Conservation (phyloP, 2,113 vertebrate species). For the Pachycephala philippinensis region DNA sequence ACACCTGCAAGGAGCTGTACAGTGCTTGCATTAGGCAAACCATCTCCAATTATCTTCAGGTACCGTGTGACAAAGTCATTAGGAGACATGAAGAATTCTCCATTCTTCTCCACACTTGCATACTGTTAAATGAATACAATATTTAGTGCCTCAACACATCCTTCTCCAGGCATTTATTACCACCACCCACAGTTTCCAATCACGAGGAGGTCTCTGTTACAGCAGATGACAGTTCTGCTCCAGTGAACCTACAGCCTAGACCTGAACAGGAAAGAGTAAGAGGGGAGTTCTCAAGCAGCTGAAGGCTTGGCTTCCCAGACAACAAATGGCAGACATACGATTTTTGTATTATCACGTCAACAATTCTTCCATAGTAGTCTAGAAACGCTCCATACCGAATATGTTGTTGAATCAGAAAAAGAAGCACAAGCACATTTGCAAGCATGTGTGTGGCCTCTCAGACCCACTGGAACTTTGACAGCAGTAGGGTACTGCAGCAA, state of each 20-base stretch:
- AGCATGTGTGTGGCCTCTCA: neutral
- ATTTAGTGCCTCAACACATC: neutral
- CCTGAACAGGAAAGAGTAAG: neutral
- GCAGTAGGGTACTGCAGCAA: neutral
- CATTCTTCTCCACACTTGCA: constrained; percentile 85
- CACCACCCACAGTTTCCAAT: neutral
- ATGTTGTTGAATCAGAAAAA: neutral
- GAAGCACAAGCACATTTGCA: neutral
- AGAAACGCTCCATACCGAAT: neutral
- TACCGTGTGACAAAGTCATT: constrained; percentile 83
- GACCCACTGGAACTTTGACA: neutral
- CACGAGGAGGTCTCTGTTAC: neutral
- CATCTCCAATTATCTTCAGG: constrained; percentile 79
- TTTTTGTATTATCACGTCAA: neutral
- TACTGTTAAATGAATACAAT: constrained; percentile 71
- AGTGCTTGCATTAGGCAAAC: constrained; percentile 74
- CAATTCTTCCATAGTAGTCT: neutral
- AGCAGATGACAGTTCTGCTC: neutral
- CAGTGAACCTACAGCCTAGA: neutral
- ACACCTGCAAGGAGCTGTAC: constrained; percentile 81
- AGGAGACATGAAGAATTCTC: constrained; percentile 82
- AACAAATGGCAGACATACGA: rapidly evolving
- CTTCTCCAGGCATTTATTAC: neutral
- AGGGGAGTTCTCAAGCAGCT: neutral
- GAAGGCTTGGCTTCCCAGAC: neutral